Conservation (phyloP, 1,140 invertebrate genomes). For the Elysia chlorotica region DNA sequence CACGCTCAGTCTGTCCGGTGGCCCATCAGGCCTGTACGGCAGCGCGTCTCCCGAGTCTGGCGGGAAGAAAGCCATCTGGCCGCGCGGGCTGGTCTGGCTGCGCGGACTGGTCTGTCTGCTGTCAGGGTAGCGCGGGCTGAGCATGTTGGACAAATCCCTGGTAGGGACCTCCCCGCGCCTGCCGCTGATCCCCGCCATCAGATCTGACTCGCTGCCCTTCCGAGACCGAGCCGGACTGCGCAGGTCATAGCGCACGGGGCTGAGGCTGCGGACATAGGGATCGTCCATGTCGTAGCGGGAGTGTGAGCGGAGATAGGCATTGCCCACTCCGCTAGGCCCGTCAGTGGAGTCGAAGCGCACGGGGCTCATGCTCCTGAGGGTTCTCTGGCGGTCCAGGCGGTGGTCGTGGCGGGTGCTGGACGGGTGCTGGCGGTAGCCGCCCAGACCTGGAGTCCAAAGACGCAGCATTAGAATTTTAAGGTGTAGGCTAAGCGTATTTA, state of each 20-base stretch:
- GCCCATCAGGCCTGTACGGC: constrained; percentile 24
- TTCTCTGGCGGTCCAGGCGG: constrained; percentile 27
- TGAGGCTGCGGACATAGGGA: constrained; percentile 32
- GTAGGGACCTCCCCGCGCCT: constrained; percentile 38
- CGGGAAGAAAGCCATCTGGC: constrained; percentile 46
- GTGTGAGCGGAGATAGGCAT: constrained; percentile 31
- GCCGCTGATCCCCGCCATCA: constrained; percentile 43
- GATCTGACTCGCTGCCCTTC: constrained; percentile 50
- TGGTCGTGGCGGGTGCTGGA: constrained; percentile 1
- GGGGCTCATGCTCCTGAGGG: constrained; percentile 41
- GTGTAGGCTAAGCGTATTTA: not conserved
- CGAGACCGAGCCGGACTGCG: constrained; percentile 45
- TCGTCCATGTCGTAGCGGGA: constrained; percentile 46
- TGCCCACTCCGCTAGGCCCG: not conserved
- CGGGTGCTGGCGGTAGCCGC: constrained; percentile 26
- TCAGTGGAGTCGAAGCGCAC: constrained; percentile 28
- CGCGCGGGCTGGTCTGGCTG: constrained; percentile 45
- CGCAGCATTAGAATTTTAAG: not conserved
- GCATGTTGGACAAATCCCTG: constrained; percentile 29
- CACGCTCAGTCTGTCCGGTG: constrained; percentile 21
- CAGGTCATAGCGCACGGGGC: constrained; percentile 40
- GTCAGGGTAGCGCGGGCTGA: constrained; percentile 50
- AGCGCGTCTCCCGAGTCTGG: constrained; percentile 43
- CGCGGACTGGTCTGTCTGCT: constrained; percentile 51
- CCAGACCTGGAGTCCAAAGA: not conserved